Evolutionary conservation across 2,113 vertebrate genomes (phyloP).

Genomic region (Anser brachyrhynchus): DNA sequence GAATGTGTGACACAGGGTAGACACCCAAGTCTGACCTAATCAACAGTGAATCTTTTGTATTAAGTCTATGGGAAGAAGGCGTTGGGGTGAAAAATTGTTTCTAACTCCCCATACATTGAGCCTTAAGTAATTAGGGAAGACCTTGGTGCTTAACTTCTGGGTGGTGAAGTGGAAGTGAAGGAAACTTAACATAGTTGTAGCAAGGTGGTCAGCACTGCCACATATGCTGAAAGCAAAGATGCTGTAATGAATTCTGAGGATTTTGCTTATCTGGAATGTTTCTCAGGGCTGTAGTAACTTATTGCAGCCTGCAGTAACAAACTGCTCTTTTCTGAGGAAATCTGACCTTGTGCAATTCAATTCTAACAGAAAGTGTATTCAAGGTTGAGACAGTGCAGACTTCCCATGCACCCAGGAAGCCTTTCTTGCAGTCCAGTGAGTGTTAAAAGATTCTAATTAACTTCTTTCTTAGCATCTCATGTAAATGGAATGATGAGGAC

Average conservation of each 20-base stretch:
- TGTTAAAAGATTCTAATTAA: conserved; percentile 6
- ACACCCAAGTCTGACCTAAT: background rate
- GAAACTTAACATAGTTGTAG: background rate
- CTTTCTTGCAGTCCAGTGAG: background rate
- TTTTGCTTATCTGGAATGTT: conserved; percentile 67
- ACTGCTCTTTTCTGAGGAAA: conserved; percentile 66
- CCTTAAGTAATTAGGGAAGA: background rate
- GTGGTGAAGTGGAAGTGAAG: background rate
- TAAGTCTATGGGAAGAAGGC: background rate
- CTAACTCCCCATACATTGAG: background rate
- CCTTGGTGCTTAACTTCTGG: background rate
- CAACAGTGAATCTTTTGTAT: background rate
- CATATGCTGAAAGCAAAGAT: conserved; percentile 35
- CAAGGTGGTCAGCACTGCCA: background rate
- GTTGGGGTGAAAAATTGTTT: background rate
- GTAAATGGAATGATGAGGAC: background rate
- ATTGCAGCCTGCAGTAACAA: conserved; percentile 42
- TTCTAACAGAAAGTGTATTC: conserved; percentile 62
- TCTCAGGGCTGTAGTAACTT: conserved; percentile 50
- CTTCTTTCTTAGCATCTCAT: background rate
- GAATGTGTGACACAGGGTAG: background rate
- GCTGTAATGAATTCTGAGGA: conserved; percentile 32
- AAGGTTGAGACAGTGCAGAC: conserved; percentile 47
- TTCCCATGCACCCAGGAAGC: background rate
- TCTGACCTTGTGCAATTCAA: conserved; percentile 58